Percentiles rank a stretch among this genome's conserved stretches.
Evolutionary conservation across 2,888 invertebrate species (phyloP).

Genomic region (Spodoptera exigua): DNA sequence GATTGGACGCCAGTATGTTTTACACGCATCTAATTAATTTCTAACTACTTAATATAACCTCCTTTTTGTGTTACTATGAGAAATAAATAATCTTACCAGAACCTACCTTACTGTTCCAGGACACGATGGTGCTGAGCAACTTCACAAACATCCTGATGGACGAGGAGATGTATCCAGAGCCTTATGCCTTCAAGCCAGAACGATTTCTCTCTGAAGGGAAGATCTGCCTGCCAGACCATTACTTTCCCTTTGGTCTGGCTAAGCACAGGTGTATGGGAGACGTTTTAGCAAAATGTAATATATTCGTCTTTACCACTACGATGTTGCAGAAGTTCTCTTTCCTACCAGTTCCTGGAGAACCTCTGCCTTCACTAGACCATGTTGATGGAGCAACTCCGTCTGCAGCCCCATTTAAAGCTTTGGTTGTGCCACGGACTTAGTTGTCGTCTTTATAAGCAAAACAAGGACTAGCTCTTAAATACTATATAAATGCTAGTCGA

Average conservation of each 20-base stretch:
- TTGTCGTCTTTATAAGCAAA: background rate
- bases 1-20: too few relatives aligned
- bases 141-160: slow-evolving; percentile 93
- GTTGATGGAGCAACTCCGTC: slow-evolving; percentile 94
- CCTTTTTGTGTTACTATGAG: too few relatives aligned
- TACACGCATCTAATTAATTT: too few relatives aligned
- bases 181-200: slow-evolving; percentile 93
- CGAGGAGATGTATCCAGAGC: slow-evolving; percentile 91
- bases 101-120: slow-evolving; percentile 80
- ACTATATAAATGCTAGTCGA: too few relatives aligned
- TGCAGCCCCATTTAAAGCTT: slow-evolving; percentile 92
- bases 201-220: slow-evolving; percentile 91
- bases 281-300: slow-evolving; percentile 92
- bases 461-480: too few relatives aligned
- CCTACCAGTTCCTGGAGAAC: slow-evolving; percentile 90
- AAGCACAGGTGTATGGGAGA: slow-evolving; percentile 96
- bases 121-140: slow-evolving; percentile 94
- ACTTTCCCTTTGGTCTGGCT: slow-evolving; percentile 94
- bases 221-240: slow-evolving; percentile 91
- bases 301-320: slow-evolving; percentile 93
- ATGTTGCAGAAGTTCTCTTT: slow-evolving; percentile 93
- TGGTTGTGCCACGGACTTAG: slow-evolving; percentile 86
- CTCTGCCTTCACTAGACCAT: slow-evolving; percentile 90
- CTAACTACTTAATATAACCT: too few relatives aligned
- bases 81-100: background rate